These are phyloP conservation scores for Lamellibrachia luymesi DNA, from an alignment of 1,140 invertebrate species.

Conservation along the genomic window DNA sequence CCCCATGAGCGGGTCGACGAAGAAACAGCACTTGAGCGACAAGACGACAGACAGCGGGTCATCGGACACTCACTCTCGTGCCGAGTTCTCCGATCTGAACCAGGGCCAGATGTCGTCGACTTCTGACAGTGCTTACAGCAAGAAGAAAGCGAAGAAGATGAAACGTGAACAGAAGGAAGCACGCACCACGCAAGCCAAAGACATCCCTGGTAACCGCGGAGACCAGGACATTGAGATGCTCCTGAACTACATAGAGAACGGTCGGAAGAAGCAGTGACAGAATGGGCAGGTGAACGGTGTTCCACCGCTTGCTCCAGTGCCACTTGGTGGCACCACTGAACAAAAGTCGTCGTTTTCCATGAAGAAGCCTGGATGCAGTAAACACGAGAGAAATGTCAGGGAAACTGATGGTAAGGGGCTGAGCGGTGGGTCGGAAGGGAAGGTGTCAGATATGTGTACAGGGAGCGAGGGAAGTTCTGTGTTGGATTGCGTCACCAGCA, in stretches of 20 bases:
- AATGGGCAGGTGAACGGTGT: background rate
- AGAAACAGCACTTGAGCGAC: background rate
- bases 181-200: background rate
- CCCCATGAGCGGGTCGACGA: background rate
- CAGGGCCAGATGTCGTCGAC: background rate
- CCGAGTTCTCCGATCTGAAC: background rate
- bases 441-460: background rate
- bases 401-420: background rate
- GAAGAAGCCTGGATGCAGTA: background rate
- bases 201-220: background rate
- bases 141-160: background rate
- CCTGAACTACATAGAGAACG: background rate
- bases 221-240: background rate
- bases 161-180: background rate
- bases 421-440: background rate
- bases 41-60: background rate
- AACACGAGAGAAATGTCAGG: background rate
- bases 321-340: background rate
- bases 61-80: background rate
- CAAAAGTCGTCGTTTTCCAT: background rate
- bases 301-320: background rate
- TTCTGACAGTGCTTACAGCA: background rate
- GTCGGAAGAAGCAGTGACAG: background rate
- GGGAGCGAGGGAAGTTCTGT: background rate
- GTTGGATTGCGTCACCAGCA: background rate